Conservation (phyloP, 2,888 invertebrate genomes). For the Alloscopus bannaensis region DNA sequence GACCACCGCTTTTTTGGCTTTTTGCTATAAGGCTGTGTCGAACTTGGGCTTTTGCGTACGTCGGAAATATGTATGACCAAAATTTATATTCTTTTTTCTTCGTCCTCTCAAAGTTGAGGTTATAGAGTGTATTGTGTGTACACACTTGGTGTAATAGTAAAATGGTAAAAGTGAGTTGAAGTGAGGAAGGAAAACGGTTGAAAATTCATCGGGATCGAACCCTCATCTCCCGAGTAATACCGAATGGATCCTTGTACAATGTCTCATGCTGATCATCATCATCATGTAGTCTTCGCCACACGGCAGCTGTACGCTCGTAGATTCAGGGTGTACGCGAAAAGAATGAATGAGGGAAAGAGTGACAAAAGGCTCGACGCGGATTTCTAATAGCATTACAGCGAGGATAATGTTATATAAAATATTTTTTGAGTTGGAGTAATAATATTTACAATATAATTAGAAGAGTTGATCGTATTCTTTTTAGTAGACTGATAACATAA, state of each 20-base stretch:
- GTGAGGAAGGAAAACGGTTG: constrained; percentile 59
- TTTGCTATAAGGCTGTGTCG: constrained; percentile 36
- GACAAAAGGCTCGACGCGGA: too few species aligned
- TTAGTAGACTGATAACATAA: too few species aligned
- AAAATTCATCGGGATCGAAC: constrained; percentile 68
- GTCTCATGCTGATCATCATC: constrained; percentile 57
- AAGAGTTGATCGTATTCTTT: too few species aligned
- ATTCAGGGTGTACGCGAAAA: too few species aligned
- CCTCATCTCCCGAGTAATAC: constrained; percentile 64
- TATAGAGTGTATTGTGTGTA: constrained; percentile 1
- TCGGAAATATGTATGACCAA: neutral
- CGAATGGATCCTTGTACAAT: constrained; percentile 53
- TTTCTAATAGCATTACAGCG: neutral
- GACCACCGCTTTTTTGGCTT: constrained; percentile 57
- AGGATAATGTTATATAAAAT: neutral
- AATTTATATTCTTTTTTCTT: constrained; percentile 20
- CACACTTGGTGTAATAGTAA: neutral
- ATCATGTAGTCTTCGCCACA: constrained; percentile 35
- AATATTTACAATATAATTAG: too few species aligned
- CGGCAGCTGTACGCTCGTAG: too few species aligned
- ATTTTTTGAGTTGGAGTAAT: too few species aligned
- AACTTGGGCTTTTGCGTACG: constrained; percentile 31
- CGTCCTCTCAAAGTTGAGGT: too few species aligned
- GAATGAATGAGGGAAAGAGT: too few species aligned
- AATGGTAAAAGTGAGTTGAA: constrained; percentile 42